Base-by-base conservation (phyloP, 1,140 invertebrate species). In the Diorhabda sublineata region DNA sequence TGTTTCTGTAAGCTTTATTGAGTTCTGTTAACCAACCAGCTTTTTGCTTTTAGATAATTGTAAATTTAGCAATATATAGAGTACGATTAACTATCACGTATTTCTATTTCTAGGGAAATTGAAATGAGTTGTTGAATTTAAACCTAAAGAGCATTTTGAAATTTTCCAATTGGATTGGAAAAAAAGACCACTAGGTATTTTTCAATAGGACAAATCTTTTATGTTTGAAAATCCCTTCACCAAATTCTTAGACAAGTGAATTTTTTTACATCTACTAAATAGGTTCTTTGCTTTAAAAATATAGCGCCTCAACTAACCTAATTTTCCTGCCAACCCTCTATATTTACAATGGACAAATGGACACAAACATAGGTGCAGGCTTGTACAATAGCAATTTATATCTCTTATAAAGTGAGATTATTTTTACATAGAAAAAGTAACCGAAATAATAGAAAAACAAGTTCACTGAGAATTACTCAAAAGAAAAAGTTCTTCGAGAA, bases 391-490 rank as follows among this genome's bases (percentile, higher is more conserved):
- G 47, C 47, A 52, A 52, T 52, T 52, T 52, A 52, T 52, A 3
- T 8, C 47, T n/a, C 3, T 52, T 52, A 52, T 52, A 4, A 52
- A 52, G 6, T 52, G 47, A 52, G 47, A 52, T 52, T 52, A 52
- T 52, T 52, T 52, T 52, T n/a, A 52, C 47, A n/a, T 52, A 52
- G 47, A 52, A 52, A 52, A 52, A 52, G 47, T 52, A 52, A 52
- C 47, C 47, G 47, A 52, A 52, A 52, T 52, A 52, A 52, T 52
- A 52, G 47, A n/a, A 52, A 52, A 52, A 52, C 47, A 52, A 52
- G n/a, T 52, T 52, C 47, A 6, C 47, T 6, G n/a, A n/a, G n/a
- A 52, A 52, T 8, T 52, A 52, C 47, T 52, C n/a, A 52, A 52
- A 52, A 52, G 47, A 52, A 52, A 52, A 52, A 52, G 47, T 52